Base-by-base conservation (phyloP, 1,140 invertebrate genomes). In the Arion vulgaris region DNA sequence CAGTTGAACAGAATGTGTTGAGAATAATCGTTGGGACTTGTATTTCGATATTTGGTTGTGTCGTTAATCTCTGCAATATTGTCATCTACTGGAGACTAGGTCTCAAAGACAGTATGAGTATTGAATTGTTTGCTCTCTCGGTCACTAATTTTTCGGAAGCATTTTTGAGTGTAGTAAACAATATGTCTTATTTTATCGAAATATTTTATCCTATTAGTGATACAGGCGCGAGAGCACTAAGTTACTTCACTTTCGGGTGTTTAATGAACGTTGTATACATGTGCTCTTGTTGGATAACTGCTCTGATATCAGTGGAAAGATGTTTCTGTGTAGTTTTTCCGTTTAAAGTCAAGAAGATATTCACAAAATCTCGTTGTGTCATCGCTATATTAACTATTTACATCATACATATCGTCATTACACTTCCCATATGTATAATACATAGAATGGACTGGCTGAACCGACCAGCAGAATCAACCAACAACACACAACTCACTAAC, bases 321-420 rank as follows among this genome's bases (percentile, higher is more conserved):
- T 72, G 71, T 45, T 72, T 41, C 41, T 72, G 71, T 72, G 71
- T 72, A 15, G 71, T 72, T 4, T 72, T 19, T 28, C 71, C 71
- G 0, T 72, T 72, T 38, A 39, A n/a, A 19, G 71, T 72, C 23
- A 72, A 72, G n/a, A 36, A 72, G 38, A 41, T 72, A 2, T 72
- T 72, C 38, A 72, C 71, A 38, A 39, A n/a, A 41, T 26, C 23
- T 72, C 71, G 71, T 19, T 41, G 71, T 19, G 19, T 41, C 41
- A 26, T 72, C 4, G 71, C 26, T 38, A 72, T 72, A 23, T 7
- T 41, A 19, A 19, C 23, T 1, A 72, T 72, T 19, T 72, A 41
- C 71, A 11, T 45, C 23, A 2, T 41, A 28, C 36, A 19, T 45
- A 72, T 41, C 23, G 36, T 13, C 23, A 0, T 32, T 39, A 23